A percentile compares a stretch with the other conserved stretches of the same genome.
phyloP scores from a whole-genome alignment of 1,140 invertebrate species.

The Vanessa atalanta region DNA sequence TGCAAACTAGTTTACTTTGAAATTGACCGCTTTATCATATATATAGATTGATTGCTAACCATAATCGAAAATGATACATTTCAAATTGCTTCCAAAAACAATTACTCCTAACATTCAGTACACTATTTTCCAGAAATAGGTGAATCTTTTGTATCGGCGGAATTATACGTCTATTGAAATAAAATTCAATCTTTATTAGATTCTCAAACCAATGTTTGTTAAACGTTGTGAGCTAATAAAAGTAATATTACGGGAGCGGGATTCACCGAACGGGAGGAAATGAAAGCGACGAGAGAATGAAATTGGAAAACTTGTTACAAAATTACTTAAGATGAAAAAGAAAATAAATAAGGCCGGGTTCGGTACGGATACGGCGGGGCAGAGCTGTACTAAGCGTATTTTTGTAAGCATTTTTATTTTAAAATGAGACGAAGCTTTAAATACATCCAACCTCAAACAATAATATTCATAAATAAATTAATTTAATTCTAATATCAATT shows the following conservation, averaged over 20 bases:
- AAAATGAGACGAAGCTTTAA: too few relatives aligned
- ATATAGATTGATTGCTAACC: not conserved
- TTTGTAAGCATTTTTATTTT: too few relatives aligned
- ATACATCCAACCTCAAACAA: too few relatives aligned
- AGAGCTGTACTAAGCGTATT: too few relatives aligned
- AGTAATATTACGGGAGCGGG: slow-evolving; percentile 74
- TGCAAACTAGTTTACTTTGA: slow-evolving; percentile 7
- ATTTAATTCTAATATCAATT: too few relatives aligned
- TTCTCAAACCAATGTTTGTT: slow-evolving; percentile 77
- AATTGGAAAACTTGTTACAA: slow-evolving; percentile 81
- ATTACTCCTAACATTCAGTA: not conserved
- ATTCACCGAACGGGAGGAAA: slow-evolving; percentile 68
- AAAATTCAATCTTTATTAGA: slow-evolving; percentile 66
- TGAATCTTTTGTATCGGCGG: not conserved
- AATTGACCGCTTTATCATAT: not conserved
- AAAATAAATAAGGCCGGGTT: slow-evolving; percentile 74
- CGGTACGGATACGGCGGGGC: slow-evolving; percentile 5
- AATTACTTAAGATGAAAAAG: slow-evolving; percentile 77
- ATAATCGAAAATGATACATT: slow-evolving; percentile 1
- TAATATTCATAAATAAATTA: too few relatives aligned
- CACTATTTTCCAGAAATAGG: not conserved
- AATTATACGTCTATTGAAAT: slow-evolving; percentile 41
- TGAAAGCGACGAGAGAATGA: slow-evolving; percentile 78
- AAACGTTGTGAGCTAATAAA: slow-evolving; percentile 79
- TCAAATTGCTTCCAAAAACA: not conserved